A percentile compares a stretch with the other conserved stretches of the same genome.
These are phyloP conservation scores for Morpho deidamia DNA, from an alignment of 2,888 invertebrate genomes.

Conservation along the genomic window DNA sequence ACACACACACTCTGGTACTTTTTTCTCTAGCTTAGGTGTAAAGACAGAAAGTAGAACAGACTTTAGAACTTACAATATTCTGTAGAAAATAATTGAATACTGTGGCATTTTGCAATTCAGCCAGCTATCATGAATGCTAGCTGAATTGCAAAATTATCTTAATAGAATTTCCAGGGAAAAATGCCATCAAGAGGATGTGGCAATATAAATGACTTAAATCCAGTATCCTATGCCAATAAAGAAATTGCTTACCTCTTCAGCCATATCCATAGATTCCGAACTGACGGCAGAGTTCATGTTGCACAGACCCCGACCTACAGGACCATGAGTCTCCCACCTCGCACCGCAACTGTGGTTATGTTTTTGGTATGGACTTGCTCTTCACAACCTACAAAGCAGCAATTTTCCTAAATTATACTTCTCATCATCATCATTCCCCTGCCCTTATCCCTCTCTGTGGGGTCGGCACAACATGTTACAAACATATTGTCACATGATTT, in stretches of 20 bases:
- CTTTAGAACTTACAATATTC: too few species aligned
- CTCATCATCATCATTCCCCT: too few species aligned
- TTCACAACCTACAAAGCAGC: conserved; percentile 15
- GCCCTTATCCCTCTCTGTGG: too few species aligned
- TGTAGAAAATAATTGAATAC: background rate
- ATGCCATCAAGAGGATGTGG: background rate
- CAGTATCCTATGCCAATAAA: too few species aligned
- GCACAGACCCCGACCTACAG: conserved; percentile 42
- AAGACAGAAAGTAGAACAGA: too few species aligned
- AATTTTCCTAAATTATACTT: too few species aligned
- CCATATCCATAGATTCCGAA: conserved; percentile 85
- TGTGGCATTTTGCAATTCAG: background rate
- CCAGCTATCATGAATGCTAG: background rate
- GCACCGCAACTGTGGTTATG: background rate
- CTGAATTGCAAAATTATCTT: too few species aligned
- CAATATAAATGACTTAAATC: too few species aligned
- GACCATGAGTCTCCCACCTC: conserved; percentile 44
- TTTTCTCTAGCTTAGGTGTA: too few species aligned
- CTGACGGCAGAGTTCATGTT: conserved; percentile 72
- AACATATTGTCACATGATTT: too few species aligned
- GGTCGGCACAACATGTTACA: too few species aligned
- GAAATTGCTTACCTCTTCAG: conserved; percentile 67
- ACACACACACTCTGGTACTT: too few species aligned
- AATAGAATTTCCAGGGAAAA: background rate
- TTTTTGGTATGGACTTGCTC: conserved; percentile 2